phyloP scores from a whole-genome alignment of 2,113 vertebrate species.

The Brachionichthys hirsutus region DNA sequence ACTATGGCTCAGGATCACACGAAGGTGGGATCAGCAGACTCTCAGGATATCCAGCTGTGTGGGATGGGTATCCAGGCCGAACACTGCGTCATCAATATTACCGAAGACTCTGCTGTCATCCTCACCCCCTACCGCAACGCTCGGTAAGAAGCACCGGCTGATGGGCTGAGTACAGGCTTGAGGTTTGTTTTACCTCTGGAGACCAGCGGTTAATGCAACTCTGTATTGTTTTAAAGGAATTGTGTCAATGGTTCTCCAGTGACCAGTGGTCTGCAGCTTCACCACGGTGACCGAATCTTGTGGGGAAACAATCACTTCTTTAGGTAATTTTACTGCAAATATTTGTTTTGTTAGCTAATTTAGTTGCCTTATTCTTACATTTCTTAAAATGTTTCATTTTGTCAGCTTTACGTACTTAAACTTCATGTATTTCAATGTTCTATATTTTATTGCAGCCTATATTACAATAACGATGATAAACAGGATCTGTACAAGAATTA shows the following conservation, averaged over 20 bases:
- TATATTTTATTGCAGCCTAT: too few relatives aligned
- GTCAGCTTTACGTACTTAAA: background rate
- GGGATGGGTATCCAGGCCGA: constrained; percentile 97
- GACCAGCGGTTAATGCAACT: background rate
- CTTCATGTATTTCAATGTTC: too few relatives aligned
- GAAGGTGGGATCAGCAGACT: constrained; percentile 79
- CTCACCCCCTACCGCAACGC: constrained; percentile 87
- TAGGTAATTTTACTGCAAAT: constrained; percentile 74
- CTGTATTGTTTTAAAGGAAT: constrained; percentile 74
- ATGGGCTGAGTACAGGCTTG: background rate
- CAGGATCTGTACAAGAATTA: too few relatives aligned
- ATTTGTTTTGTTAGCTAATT: background rate
- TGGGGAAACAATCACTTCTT: constrained; percentile 99
- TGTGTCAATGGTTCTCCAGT: constrained; percentile 93
- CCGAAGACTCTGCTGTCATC: constrained; percentile 81
- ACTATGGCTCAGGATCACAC: constrained; percentile 62
- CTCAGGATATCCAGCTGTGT: constrained; percentile 97
- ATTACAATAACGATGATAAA: too few relatives aligned
- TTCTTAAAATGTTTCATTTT: too few relatives aligned
- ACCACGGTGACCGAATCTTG: constrained; percentile 95
- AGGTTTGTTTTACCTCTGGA: too few relatives aligned
- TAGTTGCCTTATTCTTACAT: too few relatives aligned
- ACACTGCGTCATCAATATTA: constrained; percentile 92
- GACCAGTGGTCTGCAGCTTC: constrained; percentile 82
- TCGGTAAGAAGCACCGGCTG: constrained; percentile 42